phyloP scores from a whole-genome alignment of 35 echinoderm and acorn worm genomes.

The Lytechinus variegatus region DNA sequence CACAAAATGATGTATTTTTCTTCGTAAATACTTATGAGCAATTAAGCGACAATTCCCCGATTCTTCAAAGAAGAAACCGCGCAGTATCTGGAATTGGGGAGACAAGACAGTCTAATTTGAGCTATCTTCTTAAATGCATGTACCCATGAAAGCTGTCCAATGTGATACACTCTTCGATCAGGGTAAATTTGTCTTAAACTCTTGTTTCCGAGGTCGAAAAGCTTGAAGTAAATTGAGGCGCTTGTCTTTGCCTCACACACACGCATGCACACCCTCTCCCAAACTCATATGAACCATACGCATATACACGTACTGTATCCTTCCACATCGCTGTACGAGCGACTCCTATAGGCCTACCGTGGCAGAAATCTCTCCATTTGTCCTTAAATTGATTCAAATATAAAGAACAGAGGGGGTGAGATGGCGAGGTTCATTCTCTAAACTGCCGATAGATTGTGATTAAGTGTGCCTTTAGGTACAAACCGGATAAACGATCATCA shows the following conservation, averaged over 20 bases:
- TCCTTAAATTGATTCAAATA: neutral
- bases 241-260: neutral
- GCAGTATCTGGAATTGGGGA: neutral
- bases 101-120: neutral
- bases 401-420: neutral
- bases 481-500: neutral
- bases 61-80: slow-evolving; percentile 18
- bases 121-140: slow-evolving; percentile 3
- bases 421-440: neutral
- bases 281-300: neutral
- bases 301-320: neutral
- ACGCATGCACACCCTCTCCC: neutral
- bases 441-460: slow-evolving; percentile 18
- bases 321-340: neutral
- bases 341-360: neutral
- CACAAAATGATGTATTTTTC: slow-evolving; percentile 3
- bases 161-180: neutral
- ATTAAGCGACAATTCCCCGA: neutral
- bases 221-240: neutral
- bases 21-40: slow-evolving; percentile 13
- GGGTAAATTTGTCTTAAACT: slow-evolving; percentile 38
- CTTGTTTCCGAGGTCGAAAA: slow-evolving; percentile 8
- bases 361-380: neutral
- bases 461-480: slow-evolving; percentile 18
- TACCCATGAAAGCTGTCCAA: neutral